Conservation (phyloP, 2,797 vertebrate species). For the Myotis planiceps region DNA sequence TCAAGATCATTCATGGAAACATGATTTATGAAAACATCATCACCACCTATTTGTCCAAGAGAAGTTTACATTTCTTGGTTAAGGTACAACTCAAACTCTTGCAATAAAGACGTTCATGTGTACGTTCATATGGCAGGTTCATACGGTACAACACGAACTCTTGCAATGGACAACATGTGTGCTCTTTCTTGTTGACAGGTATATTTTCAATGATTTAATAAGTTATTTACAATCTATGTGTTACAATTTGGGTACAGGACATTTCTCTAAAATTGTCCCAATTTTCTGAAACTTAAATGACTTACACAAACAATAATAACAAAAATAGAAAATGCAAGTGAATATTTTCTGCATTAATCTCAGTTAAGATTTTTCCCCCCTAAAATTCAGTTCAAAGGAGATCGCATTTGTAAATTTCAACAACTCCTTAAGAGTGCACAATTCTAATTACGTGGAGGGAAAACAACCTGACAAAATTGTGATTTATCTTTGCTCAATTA, state of each 20-base stretch:
- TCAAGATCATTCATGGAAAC: background rate
- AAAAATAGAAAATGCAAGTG: constrained; percentile 27
- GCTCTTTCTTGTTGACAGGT: background rate
- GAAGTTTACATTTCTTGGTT: background rate
- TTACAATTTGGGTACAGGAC: background rate
- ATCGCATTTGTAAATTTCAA: constrained; percentile 56
- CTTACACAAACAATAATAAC: constrained; percentile 36
- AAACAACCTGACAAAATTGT: constrained; percentile 65
- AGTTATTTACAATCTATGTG: background rate
- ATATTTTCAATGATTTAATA: constrained; percentile 6
- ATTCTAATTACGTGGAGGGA: constrained; percentile 37
- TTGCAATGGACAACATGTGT: background rate
- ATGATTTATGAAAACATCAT: background rate
- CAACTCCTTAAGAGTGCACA: background rate
- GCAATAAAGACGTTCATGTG: no score
- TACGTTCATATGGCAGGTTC: no score
- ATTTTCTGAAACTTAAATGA: constrained; percentile 42
- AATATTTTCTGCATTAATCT: constrained; percentile 58
- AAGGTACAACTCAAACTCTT: background rate
- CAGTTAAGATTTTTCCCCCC: constrained; percentile 32
- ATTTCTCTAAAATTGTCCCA: constrained; percentile 37
- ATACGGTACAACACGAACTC: background rate
- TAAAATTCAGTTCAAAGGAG: constrained; percentile 54
- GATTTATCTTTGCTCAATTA: constrained; percentile 72
- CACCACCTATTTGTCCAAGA: background rate